Evolutionary conservation across 2,113 vertebrate genomes (phyloP).

Genomic region (Stictonetta naevosa): DNA sequence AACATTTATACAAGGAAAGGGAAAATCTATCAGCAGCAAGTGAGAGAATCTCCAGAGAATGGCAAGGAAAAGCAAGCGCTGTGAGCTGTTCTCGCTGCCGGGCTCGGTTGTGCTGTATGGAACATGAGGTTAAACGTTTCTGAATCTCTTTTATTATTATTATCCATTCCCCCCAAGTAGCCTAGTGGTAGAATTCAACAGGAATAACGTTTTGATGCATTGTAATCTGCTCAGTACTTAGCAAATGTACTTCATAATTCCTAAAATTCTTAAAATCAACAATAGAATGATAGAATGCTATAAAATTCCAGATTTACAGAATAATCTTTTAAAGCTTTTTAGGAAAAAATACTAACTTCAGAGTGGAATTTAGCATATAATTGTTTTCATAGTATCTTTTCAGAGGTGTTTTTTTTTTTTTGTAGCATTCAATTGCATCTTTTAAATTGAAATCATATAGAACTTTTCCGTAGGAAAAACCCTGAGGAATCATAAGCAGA

Average conservation of each 20-base stretch:
- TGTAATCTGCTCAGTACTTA: not conserved
- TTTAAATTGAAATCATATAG: not conserved
- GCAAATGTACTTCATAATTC: not conserved
- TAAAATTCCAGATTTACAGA: not conserved
- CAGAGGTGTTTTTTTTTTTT: not conserved
- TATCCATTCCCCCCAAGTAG: not conserved
- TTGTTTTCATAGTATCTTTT: not conserved
- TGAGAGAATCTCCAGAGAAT: not conserved
- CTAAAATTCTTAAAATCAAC: not conserved
- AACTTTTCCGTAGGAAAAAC: not conserved
- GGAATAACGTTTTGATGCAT: not conserved
- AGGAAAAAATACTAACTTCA: not conserved
- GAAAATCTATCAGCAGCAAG: not conserved
- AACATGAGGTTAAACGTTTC: fast-evolving
- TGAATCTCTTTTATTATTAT: not conserved
- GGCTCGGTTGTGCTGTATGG: not conserved
- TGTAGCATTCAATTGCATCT: not conserved
- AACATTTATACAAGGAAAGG: slow-evolving; percentile 38
- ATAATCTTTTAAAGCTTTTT: not conserved
- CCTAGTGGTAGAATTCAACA: not conserved
- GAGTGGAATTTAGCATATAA: not conserved
- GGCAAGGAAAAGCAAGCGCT: not conserved
- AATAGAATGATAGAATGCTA: not conserved
- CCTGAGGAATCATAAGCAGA: not conserved
- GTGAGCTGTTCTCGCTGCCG: not conserved